Evolutionary conservation across 2,888 invertebrate genomes (phyloP).

Genomic region (Ametastegia equiseti): DNA sequence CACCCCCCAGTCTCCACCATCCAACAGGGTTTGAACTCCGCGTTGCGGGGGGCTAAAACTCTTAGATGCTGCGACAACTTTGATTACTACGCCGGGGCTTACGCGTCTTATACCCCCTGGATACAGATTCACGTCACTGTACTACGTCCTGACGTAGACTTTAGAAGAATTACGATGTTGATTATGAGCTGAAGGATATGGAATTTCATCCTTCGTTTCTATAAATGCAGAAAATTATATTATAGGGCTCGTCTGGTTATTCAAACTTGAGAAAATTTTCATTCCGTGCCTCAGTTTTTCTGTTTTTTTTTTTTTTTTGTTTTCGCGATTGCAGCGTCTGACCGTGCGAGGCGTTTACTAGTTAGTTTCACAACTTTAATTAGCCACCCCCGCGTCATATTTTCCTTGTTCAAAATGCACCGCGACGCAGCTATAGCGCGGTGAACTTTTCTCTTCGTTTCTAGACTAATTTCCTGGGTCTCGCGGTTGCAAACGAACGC

Average conservation of each 20-base stretch:
- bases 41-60: conserved; percentile 71
- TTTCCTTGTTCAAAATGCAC: conserved; percentile 42
- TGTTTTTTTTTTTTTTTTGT: conserved; percentile 13
- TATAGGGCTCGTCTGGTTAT: background rate
- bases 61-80: conserved; percentile 70
- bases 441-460: conserved; percentile 38
- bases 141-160: conserved; percentile 6
- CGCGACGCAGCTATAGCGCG: conserved; percentile 42
- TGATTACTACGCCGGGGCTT: conserved; percentile 66
- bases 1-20: conserved; percentile 32
- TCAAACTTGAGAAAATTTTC: background rate
- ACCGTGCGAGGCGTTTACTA: conserved; percentile 37
- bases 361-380: conserved; percentile 34
- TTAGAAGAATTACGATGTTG: background rate
- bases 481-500: conserved; percentile 48
- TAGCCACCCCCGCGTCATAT: conserved; percentile 21
- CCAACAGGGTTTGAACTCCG: conserved; percentile 54
- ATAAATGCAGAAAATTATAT: background rate
- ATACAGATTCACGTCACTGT: conserved; percentile 42
- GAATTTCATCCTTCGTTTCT: background rate
- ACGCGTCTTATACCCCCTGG: conserved; percentile 36
- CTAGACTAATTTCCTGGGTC: conserved; percentile 68
- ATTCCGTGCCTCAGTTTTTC: conserved; percentile 32
- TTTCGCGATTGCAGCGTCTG: background rate
- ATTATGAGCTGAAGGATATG: background rate